A percentile compares a stretch with the other conserved stretches of the same genome.
Conservation (phyloP, 2,888 invertebrate species). For the Dione vanillae region DNA sequence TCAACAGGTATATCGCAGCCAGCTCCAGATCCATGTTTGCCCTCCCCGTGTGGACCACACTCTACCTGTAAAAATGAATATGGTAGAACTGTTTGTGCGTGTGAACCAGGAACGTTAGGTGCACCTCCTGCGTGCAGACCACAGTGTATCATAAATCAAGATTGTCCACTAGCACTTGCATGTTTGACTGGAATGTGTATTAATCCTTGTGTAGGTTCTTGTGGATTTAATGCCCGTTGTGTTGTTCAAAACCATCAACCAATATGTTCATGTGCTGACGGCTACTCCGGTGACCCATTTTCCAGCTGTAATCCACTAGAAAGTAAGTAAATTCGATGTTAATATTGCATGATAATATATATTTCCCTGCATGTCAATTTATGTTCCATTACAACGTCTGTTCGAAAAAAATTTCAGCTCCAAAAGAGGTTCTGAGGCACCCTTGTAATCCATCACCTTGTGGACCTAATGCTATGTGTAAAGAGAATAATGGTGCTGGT, state of each 20-base stretch:
- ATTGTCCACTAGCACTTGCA: constrained; percentile 89
- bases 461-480: constrained; percentile 91
- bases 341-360: constrained; percentile 32
- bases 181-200: constrained; percentile 89
- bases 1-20: constrained; percentile 57
- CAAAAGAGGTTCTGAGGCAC: constrained; percentile 85
- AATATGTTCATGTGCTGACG: constrained; percentile 88
- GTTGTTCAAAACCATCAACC: constrained; percentile 90
- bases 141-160: constrained; percentile 90
- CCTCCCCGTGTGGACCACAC: constrained; percentile 88
- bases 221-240: constrained; percentile 91
- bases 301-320: constrained; percentile 87
- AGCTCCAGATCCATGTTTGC: constrained; percentile 85
- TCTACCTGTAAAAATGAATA: constrained; percentile 86
- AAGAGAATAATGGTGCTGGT: constrained; percentile 89
- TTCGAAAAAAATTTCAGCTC: constrained; percentile 67
- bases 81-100: constrained; percentile 89
- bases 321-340: constrained; percentile 71
- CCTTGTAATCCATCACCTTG: constrained; percentile 92
- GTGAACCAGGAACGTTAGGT: constrained; percentile 89
- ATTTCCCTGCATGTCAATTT: constrained; percentile 42
- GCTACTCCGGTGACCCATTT: constrained; percentile 92
- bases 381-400: constrained; percentile 22
- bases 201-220: constrained; percentile 90
- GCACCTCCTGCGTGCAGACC: constrained; percentile 91